Conservation (phyloP, 1,140 invertebrate species). For the Neodiprion pinetum region DNA sequence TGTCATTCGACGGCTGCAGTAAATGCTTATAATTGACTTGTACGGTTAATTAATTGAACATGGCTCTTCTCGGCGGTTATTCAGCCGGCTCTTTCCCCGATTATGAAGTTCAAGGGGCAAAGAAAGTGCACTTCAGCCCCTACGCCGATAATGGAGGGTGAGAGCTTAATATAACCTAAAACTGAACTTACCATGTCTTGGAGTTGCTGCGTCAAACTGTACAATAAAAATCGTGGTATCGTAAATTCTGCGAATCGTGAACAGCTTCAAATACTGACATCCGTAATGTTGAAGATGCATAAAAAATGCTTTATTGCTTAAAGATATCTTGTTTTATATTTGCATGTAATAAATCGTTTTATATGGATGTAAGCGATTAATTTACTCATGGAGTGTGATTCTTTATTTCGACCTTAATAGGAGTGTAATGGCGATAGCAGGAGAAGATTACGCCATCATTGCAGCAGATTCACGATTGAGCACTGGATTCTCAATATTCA, state of each 20-base stretch:
- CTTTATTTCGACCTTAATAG: slow-evolving; percentile 57
- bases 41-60: slow-evolving; percentile 20
- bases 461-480: slow-evolving; percentile 94
- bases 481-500: slow-evolving; percentile 88
- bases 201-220: not conserved
- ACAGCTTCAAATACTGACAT: too few relatives aligned
- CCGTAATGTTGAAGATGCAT: too few relatives aligned
- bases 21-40: not conserved
- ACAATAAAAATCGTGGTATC: slow-evolving; percentile 15
- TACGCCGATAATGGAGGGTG: slow-evolving; percentile 82
- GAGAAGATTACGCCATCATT: slow-evolving; percentile 70
- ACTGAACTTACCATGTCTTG: slow-evolving; percentile 11
- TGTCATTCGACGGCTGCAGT: not conserved
- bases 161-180: slow-evolving; percentile 41
- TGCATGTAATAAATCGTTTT: too few relatives aligned
- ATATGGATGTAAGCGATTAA: too few relatives aligned
- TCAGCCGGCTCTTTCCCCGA: slow-evolving; percentile 65
- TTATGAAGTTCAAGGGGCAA: slow-evolving; percentile 68
- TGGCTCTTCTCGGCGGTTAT: slow-evolving; percentile 39
- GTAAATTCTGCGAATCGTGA: not conserved
- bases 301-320: too few relatives aligned
- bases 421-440: slow-evolving; percentile 91
- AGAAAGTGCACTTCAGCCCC: slow-evolving; percentile 72
- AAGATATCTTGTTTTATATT: too few relatives aligned
- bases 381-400: too few relatives aligned